Conservation (phyloP, 2,888 invertebrate species). For the Encarsia formosa region DNA sequence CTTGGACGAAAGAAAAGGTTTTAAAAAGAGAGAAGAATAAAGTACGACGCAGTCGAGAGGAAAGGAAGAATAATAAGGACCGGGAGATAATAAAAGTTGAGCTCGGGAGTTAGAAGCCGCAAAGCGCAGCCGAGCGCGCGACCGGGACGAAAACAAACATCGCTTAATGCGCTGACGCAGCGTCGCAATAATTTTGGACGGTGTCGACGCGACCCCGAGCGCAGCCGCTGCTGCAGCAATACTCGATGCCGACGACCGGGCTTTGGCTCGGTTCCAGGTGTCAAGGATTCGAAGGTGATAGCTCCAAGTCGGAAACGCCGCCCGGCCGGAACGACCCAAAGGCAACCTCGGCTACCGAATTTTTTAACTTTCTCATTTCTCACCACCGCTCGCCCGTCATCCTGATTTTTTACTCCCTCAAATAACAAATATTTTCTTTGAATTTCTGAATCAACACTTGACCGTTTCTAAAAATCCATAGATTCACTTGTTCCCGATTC, state of each 20-base stretch:
- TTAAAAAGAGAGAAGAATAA: no score
- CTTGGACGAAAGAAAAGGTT: no score
- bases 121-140: constrained; percentile 3
- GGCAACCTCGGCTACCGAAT: constrained; percentile 9
- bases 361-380: constrained; percentile 16
- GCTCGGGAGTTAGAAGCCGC: neutral
- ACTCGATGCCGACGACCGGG: constrained; percentile 18
- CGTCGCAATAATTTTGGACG: constrained; percentile 46
- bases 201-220: constrained; percentile 41
- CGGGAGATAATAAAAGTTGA: no score
- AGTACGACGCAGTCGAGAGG: no score
- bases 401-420: no score
- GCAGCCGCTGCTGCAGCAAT: constrained; percentile 4
- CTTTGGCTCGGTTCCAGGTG: constrained; percentile 48
- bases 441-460: no score
- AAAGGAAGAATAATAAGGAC: no score
- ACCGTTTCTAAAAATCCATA: no score
- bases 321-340: constrained; percentile 13
- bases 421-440: no score
- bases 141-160: no score
- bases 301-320: no score
- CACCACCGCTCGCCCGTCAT: neutral
- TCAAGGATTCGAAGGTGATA: constrained; percentile 44
- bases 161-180: constrained; percentile 44
- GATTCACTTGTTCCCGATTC: no score